Base-by-base conservation (phyloP, 2,797 vertebrate genomes). In the Threskiornis aethiopicus region DNA sequence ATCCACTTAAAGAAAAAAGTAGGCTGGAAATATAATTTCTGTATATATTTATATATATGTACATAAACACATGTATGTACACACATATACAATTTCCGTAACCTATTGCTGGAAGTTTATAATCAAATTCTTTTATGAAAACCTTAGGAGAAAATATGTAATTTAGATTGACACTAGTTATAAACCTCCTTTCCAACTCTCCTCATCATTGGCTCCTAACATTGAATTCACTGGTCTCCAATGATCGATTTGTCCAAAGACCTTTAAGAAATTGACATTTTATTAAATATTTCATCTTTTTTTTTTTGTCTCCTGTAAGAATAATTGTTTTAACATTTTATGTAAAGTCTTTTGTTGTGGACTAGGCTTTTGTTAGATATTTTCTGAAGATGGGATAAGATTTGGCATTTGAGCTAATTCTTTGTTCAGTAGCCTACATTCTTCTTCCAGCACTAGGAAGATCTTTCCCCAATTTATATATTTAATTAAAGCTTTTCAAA, bases 321-420 rank as follows among this genome's bases (percentile, higher is more conserved):
- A 46, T 69, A 90, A 88, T 58, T 78, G 20, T 58, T 71, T 91
- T 95, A 95, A 84, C 85, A 69, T 90, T 94, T 93, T 22, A 76
- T n/a, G 33, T n/a, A 16, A 80, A 61, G 44, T 9, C 28, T 59
- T 81, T 18, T 47, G 29, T 21, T 76, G 33, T 2, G 3, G 52
- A 7, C 19, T 28, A 61, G 57, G 26, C 6, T 59, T 89, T 52
- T 31, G 17, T 47, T 39, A 21, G 65, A 2, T 37, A 10, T 65
- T 47, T 66, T 42, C 49, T 78, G 65, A 25, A 59, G 37, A 54
- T 42, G 46, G 83, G 57, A 58, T 72, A 19, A 54, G 44, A 22
- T 69, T 41, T 24, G 88, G 25, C 84, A 75, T 44, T 84, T 86
- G 70, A 64, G 8, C 24, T 39, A 78, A 58, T 44, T 59, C 31